Evolutionary conservation across 2,888 invertebrate species (phyloP).

Genomic region (Drosophila rubida): DNA sequence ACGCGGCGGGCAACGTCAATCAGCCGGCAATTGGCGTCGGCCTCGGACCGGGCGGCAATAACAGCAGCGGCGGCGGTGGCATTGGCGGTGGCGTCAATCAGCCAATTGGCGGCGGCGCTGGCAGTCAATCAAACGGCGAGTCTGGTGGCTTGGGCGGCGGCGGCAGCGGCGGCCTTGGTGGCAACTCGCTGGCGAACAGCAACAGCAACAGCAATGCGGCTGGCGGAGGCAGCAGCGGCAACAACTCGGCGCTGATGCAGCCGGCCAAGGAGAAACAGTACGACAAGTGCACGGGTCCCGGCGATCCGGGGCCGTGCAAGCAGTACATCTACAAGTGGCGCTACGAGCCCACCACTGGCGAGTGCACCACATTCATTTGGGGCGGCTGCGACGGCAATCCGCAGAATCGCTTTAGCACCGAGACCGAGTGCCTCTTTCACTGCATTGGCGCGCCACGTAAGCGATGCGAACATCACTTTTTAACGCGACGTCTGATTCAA

Average conservation of each 20-base stretch:
- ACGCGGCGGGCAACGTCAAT: constrained; percentile 48
- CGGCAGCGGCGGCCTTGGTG: constrained; percentile 27
- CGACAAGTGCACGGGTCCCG: constrained; percentile 84
- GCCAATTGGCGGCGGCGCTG: constrained; percentile 34
- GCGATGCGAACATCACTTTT: constrained; percentile 41
- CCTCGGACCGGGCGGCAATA: constrained; percentile 26
- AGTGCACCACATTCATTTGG: constrained; percentile 88
- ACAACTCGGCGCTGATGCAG: constrained; percentile 67
- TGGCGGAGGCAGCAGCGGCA: constrained; percentile 45
- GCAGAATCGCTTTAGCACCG: constrained; percentile 89
- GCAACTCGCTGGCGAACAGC: constrained; percentile 11
- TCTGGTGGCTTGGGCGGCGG: constrained; percentile 3
- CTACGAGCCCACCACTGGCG: constrained; percentile 86
- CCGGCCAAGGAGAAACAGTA: constrained; percentile 82
- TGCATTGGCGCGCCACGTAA: constrained; percentile 88
- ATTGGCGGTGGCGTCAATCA: constrained; percentile 34
- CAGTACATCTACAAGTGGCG: constrained; percentile 89
- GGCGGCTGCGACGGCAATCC: constrained; percentile 89
- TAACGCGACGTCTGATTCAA: background rate
- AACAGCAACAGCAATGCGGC: constrained; percentile 12
- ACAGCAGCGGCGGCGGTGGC: constrained; percentile 41
- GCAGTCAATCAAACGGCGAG: constrained; percentile 40
- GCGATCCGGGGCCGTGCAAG: constrained; percentile 87
- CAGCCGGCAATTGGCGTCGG: constrained; percentile 44
- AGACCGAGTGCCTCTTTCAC: constrained; percentile 88